phyloP scores from a whole-genome alignment of 1,140 invertebrate species.

The Phthorimaea operculella region DNA sequence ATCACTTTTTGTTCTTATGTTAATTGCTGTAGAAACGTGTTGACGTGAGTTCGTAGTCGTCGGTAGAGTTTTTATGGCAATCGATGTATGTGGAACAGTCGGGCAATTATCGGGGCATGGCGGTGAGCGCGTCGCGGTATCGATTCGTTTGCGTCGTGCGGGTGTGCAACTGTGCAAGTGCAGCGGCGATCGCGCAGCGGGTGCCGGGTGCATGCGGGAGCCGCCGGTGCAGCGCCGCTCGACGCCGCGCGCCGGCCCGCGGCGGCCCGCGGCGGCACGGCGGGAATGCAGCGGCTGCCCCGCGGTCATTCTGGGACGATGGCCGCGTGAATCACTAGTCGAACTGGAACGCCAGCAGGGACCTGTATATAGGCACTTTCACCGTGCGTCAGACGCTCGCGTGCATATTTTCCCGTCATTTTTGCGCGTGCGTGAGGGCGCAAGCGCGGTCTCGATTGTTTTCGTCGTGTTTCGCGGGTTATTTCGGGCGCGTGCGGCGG shows the following conservation, averaged over 20 bases:
- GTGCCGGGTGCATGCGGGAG: not conserved
- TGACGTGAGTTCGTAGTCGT: conserved; percentile 9
- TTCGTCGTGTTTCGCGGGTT: conserved; percentile 64
- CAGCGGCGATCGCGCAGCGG: not conserved
- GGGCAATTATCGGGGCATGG: conserved; percentile 1
- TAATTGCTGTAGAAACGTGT: not conserved
- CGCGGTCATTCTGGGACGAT: conserved; percentile 6
- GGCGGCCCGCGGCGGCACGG: conserved; percentile 11
- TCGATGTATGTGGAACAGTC: not conserved
- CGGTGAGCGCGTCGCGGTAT: conserved; percentile 10
- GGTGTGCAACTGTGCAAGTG: not conserved
- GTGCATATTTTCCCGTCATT: conserved; percentile 58
- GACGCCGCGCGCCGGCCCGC: conserved; percentile 8
- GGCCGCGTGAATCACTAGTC: conserved; percentile 19
- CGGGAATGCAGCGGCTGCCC: conserved; percentile 15
- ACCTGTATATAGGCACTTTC: conserved; percentile 22
- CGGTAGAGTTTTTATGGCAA: conserved; percentile 7
- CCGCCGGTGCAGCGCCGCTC: not conserved
- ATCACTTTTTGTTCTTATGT: not conserved
- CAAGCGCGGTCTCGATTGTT: conserved; percentile 60
- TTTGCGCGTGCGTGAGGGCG: conserved; percentile 51
- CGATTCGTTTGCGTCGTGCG: conserved; percentile 9
- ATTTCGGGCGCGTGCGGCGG: conserved; percentile 53
- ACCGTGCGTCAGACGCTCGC: conserved; percentile 16
- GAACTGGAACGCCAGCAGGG: conserved; percentile 20